A percentile compares a stretch with the other conserved stretches of the same genome.
These are phyloP conservation scores for Pogonophryne albipinna DNA, from an alignment of 2,797 vertebrate species.

Conservation along the genomic window DNA sequence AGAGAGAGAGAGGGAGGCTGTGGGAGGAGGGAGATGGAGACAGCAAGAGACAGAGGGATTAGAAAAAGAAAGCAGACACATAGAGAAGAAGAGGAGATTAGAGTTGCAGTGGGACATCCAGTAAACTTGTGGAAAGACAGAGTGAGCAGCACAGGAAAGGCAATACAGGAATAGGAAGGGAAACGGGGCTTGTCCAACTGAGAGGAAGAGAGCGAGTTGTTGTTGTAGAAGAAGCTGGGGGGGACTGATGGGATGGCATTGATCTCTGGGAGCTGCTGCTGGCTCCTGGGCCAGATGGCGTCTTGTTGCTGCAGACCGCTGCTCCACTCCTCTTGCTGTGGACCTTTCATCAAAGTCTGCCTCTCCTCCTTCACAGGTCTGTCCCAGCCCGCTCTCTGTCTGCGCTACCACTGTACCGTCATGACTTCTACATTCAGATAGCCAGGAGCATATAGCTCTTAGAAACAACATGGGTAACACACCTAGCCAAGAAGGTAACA, in stretches of 20 bases:
- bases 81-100: conserved; percentile 54
- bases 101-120: conserved; percentile 21
- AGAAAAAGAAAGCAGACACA: conserved; percentile 56
- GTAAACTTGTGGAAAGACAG: conserved; percentile 28
- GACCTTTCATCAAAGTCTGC: conserved; percentile 84
- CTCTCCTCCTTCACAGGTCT: conserved; percentile 88
- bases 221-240: conserved; percentile 57
- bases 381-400: conserved; percentile 71
- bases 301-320: conserved; percentile 83
- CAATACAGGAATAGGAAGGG: conserved; percentile 61
- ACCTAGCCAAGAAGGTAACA: conserved; percentile 87
- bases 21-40: conserved; percentile 76
- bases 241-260: conserved; percentile 74
- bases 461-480: conserved; percentile 83
- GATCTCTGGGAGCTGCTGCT: conserved; percentile 73
- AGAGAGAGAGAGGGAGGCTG: conserved; percentile 59
- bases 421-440: conserved; percentile 74
- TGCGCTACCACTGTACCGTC: conserved; percentile 63
- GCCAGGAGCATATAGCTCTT: conserved; percentile 66
- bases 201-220: conserved; percentile 67
- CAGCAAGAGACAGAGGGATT: conserved; percentile 67
- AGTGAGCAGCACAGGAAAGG: conserved; percentile 59
- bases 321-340: conserved; percentile 79
- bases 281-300: conserved; percentile 80
- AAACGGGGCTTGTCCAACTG: conserved; percentile 55